Evolutionary conservation across 2,797 vertebrate species (phyloP).

Genomic region (Anableps anableps): DNA sequence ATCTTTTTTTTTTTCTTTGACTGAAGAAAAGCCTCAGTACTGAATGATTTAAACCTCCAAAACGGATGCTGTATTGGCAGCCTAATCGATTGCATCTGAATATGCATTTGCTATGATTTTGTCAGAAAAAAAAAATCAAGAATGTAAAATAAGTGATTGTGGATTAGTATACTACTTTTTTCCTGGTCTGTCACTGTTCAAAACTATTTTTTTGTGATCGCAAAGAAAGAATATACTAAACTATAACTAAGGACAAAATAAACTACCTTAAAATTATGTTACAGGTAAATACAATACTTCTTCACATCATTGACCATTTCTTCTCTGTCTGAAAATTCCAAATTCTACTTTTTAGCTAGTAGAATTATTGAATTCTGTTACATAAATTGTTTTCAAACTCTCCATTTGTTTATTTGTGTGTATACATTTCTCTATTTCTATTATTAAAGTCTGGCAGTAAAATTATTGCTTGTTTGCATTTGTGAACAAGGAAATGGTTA

Average conservation of each 20-base stretch:
- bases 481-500: background rate
- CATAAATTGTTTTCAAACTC: background rate
- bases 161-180: background rate
- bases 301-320: background rate
- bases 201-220: background rate
- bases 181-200: background rate
- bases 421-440: background rate
- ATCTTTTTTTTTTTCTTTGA: no score
- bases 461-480: background rate
- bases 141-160: background rate
- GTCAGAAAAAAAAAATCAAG: background rate
- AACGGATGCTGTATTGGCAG: background rate
- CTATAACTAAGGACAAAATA: background rate
- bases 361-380: background rate
- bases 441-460: background rate
- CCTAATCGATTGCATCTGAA: background rate
- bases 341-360: background rate
- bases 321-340: background rate
- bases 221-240: background rate
- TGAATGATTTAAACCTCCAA: background rate
- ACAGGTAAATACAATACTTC: background rate
- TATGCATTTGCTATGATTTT: background rate
- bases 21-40: background rate
- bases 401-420: background rate
- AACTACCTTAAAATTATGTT: background rate